phyloP scores from a whole-genome alignment of 2,888 invertebrate genomes.

The Nudaria mundana region DNA sequence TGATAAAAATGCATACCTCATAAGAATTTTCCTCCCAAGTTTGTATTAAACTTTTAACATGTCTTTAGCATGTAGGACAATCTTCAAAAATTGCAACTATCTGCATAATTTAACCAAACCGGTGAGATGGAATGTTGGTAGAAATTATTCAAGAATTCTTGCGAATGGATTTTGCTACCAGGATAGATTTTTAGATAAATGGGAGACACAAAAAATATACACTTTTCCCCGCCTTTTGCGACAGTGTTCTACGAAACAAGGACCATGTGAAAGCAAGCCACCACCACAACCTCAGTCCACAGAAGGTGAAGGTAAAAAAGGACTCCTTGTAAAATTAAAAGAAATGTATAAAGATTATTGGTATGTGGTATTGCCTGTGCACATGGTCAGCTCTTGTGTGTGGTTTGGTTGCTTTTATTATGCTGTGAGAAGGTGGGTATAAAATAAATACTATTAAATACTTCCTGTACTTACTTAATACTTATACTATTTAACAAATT shows the following conservation, averaged over 20 bases:
- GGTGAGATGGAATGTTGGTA: conserved; percentile 52
- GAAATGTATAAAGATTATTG: conserved; percentile 97
- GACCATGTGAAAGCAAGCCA: no score
- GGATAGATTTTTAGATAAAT: conserved; percentile 30
- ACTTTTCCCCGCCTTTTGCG: conserved; percentile 32
- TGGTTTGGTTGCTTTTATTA: conserved; percentile 96
- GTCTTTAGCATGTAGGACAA: conserved; percentile 58
- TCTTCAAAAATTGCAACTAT: conserved; percentile 51
- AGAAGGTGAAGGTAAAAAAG: conserved; percentile 66
- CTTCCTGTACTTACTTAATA: neutral
- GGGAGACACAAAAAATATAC: conserved; percentile 34
- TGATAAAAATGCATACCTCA: conserved; percentile 33
- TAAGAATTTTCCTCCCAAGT: conserved; percentile 26
- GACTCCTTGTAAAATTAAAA: conserved; percentile 91
- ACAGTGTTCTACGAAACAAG: conserved; percentile 40
- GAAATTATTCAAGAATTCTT: conserved; percentile 46
- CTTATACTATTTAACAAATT: conserved; percentile 4
- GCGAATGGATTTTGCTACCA: conserved; percentile 49
- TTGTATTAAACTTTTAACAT: conserved; percentile 33
- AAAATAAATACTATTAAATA: neutral
- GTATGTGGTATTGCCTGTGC: conserved; percentile 97
- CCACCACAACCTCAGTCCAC: conserved; percentile 24
- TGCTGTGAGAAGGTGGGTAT: conserved; percentile 89
- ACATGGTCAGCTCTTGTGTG: conserved; percentile 90
- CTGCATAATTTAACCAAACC: conserved; percentile 56